A percentile compares a stretch with the other conserved stretches of the same genome.
Evolutionary conservation across 2,113 vertebrate species (phyloP).

Genomic region (Muntiacus reevesi): DNA sequence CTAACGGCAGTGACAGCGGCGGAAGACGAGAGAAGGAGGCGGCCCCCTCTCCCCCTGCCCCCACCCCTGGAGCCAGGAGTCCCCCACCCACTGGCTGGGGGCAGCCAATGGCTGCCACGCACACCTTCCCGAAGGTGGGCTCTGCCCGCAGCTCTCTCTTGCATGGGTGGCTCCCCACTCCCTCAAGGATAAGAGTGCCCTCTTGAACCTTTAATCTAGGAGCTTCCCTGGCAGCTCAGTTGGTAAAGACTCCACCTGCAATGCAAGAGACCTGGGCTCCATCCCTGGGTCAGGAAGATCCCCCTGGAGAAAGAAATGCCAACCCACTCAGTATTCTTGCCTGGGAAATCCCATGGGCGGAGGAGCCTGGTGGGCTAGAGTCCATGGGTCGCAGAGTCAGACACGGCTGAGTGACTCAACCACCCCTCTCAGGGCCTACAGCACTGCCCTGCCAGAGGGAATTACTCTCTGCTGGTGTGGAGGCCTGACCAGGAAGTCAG

Average conservation of each 20-base stretch:
- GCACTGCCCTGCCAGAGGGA: background rate
- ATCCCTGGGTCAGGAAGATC: background rate
- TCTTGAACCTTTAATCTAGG: background rate
- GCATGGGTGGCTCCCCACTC: background rate
- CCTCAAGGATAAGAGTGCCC: background rate
- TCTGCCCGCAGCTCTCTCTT: background rate
- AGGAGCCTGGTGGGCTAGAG: background rate
- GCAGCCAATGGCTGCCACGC: background rate
- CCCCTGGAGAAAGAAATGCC: background rate
- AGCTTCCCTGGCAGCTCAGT: background rate
- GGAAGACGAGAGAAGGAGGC: background rate
- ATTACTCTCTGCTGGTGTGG: background rate
- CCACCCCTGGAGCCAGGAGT: background rate
- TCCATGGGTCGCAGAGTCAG: background rate
- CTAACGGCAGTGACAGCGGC: rapidly evolving
- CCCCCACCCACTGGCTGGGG: background rate
- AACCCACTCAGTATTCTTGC: background rate
- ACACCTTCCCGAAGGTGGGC: background rate
- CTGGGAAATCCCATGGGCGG: background rate
- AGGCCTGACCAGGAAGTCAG: background rate
- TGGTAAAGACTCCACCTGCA: background rate
- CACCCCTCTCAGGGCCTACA: background rate
- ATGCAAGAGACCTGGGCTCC: background rate
- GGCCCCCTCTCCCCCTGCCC: rapidly evolving
- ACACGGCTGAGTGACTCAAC: background rate